Conservation (phyloP, 2,888 invertebrate genomes). For the Leptinotarsa peninsularis region DNA sequence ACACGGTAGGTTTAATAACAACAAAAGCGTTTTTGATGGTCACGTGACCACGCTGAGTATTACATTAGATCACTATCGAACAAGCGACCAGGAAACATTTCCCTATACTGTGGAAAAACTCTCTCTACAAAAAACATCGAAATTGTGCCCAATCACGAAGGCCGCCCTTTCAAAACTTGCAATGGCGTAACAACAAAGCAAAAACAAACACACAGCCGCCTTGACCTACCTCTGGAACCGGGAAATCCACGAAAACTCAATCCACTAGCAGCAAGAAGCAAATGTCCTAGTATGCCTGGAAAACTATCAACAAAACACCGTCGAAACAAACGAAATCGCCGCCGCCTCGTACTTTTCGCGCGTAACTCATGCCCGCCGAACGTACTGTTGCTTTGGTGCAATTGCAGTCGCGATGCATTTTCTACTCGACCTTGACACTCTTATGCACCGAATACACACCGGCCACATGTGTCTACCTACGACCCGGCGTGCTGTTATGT, state of each 20-base stretch:
- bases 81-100: not conserved
- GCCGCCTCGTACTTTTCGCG: conserved; percentile 48
- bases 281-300: not conserved
- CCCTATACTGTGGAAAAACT: not conserved
- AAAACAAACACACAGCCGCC: not conserved
- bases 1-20: not conserved
- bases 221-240: conserved; percentile 4
- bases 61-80: not conserved
- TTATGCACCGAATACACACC: conserved; percentile 45
- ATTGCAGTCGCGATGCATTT: conserved; percentile 64
- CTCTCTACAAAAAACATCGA: not conserved
- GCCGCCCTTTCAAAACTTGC: not conserved
- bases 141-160: not conserved
- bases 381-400: conserved; percentile 64
- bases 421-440: conserved; percentile 66
- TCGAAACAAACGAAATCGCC: conserved; percentile 18
- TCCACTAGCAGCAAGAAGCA: not conserved
- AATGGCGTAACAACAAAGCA: conserved; percentile 14
- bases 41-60: not conserved
- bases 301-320: conserved; percentile 1
- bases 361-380: conserved; percentile 50
- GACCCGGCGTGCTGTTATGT: not conserved
- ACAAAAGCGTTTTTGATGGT: not conserved
- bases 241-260: not conserved
- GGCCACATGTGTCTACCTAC: conserved; percentile 42